phyloP scores from a whole-genome alignment of 2,888 invertebrate species.

The Syrphus vitripennis region DNA sequence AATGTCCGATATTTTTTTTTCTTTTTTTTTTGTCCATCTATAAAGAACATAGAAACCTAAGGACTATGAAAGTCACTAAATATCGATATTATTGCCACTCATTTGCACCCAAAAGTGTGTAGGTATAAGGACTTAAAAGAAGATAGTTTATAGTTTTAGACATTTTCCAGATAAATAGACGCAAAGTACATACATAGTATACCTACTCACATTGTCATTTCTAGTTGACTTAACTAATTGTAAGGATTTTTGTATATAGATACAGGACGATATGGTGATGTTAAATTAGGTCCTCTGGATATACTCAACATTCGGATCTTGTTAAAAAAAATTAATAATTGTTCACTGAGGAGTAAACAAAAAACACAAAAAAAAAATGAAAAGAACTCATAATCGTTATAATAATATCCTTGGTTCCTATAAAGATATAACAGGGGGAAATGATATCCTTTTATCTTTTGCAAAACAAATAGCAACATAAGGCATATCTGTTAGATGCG shows the following conservation, averaged over 20 bases:
- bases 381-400: conserved; percentile 62
- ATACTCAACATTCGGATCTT: neutral
- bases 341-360: conserved; percentile 50
- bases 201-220: conserved; percentile 3
- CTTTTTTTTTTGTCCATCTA: neutral
- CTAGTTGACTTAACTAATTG: conserved; percentile 56
- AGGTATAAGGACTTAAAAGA: neutral
- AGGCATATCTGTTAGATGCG: conserved; percentile 13
- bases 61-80: conserved; percentile 33
- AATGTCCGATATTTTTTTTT: conserved; percentile 35
- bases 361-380: conserved; percentile 45
- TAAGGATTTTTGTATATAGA: neutral
- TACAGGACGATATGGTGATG: neutral
- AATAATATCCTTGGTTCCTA: conserved; percentile 40
- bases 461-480: conserved; percentile 36
- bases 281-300: neutral
- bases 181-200: neutral
- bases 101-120: conserved; percentile 26
- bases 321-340: conserved; percentile 28
- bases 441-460: conserved; percentile 42
- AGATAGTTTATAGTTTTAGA: conserved; percentile 38
- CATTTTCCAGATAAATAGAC: conserved; percentile 60
- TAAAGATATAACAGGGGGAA: conserved; percentile 26
- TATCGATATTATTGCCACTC: conserved; percentile 59
- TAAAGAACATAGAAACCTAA: neutral